These are phyloP conservation scores for Athripsodes cinereus DNA, from an alignment of 2,888 invertebrate genomes.

Conservation along the genomic window DNA sequence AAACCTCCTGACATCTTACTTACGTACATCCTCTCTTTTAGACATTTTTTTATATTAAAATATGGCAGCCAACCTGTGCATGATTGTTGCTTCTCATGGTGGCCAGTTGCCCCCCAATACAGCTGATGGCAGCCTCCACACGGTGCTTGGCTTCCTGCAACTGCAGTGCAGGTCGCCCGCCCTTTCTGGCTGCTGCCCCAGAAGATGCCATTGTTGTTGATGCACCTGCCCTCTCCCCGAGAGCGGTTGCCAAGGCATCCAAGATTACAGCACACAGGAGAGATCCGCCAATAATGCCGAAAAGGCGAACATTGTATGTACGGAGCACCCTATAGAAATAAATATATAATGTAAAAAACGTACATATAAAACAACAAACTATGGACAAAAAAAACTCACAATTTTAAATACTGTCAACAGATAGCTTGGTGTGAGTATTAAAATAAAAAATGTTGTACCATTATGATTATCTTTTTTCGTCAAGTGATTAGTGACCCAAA, in stretches of 20 bases:
- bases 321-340: conserved; percentile 34
- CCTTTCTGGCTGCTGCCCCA: neutral
- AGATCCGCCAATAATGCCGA: conserved; percentile 37
- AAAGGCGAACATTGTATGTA: conserved; percentile 35
- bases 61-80: conserved; percentile 13
- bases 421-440: too few species aligned
- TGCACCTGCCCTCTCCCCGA: conserved; percentile 15
- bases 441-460: too few species aligned
- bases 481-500: too few species aligned
- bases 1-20: too few species aligned
- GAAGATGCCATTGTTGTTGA: neutral
- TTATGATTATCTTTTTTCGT: too few species aligned
- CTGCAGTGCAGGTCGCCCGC: conserved; percentile 4
- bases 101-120: neutral
- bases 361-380: too few species aligned
- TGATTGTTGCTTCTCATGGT: conserved; percentile 20
- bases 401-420: too few species aligned
- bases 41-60: too few species aligned
- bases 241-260: conserved; percentile 35
- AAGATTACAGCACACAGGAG: conserved; percentile 35
- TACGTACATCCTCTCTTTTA: too few species aligned
- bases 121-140: neutral
- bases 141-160: conserved; percentile 9
- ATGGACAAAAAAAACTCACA: too few species aligned
- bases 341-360: too few species aligned